Conservation (phyloP, 2,888 invertebrate genomes). For the Microchrysa polita region DNA sequence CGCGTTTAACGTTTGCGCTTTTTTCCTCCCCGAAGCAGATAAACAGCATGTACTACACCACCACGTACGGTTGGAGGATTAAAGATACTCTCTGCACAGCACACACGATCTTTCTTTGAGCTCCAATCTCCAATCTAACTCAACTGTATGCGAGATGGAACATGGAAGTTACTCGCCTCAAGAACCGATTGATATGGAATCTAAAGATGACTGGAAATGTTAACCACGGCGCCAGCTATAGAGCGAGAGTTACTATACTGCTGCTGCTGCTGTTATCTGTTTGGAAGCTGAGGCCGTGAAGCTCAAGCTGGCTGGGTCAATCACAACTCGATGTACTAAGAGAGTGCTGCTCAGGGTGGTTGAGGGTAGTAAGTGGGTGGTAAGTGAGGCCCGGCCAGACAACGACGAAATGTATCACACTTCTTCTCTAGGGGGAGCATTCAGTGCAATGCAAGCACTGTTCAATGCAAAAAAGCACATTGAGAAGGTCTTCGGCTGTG, state of each 20-base stretch:
- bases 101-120: not conserved
- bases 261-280: not conserved
- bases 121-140: not conserved
- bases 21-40: conserved; percentile 1
- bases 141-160: not conserved
- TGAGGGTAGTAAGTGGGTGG: not conserved
- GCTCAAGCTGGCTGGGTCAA: conserved; percentile 23
- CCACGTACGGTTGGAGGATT: too few relatives aligned
- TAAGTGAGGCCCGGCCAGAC: not conserved
- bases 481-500: conserved; percentile 23
- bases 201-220: conserved; percentile 31
- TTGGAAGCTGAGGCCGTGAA: conserved; percentile 4
- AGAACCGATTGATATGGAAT: conserved; percentile 22
- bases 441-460: too few relatives aligned
- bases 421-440: too few relatives aligned
- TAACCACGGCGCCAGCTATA: not conserved
- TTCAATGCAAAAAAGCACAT: conserved; percentile 16
- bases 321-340: not conserved
- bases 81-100: too few relatives aligned
- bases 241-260: conserved; percentile 3
- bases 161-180: conserved; percentile 36
- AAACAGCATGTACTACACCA: not conserved
- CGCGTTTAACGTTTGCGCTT: conserved; percentile 17
- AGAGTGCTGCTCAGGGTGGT: too few relatives aligned
- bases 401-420: not conserved